Evolutionary conservation across 2,113 vertebrate genomes (phyloP).

Genomic region (Emydocephalus ijimae): DNA sequence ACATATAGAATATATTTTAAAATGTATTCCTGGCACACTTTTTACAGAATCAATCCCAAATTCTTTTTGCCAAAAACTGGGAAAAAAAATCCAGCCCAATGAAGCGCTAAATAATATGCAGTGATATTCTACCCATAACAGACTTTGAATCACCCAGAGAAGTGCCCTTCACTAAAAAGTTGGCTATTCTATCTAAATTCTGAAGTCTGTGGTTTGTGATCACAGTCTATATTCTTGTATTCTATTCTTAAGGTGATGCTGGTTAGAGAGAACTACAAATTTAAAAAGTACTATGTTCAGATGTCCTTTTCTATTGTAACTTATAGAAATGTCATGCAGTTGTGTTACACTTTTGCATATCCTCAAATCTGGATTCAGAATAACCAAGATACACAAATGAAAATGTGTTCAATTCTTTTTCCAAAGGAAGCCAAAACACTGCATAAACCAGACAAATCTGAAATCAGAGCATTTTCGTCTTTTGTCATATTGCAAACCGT

Average conservation of each 20-base stretch:
- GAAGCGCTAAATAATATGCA: not conserved
- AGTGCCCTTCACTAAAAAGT: not conserved
- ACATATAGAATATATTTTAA: not conserved
- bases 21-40: not conserved
- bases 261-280: not conserved
- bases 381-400: not conserved
- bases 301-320: not conserved
- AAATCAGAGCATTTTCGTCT: conserved; percentile 16
- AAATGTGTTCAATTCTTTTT: not conserved
- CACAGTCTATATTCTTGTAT: not conserved
- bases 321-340: not conserved
- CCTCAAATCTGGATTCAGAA: not conserved
- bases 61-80: not conserved
- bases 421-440: not conserved
- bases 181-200: not conserved
- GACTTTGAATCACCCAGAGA: not conserved
- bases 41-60: not conserved
- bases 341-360: not conserved
- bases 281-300: not conserved
- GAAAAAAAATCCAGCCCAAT: not conserved
- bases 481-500: conserved; percentile 17
- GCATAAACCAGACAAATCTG: not conserved
- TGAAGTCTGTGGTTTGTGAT: not conserved
- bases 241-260: not conserved
- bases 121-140: not conserved